A percentile compares a stretch with the other conserved stretches of the same genome.
Conservation (phyloP, 2,888 invertebrate genomes). For the Alviniconcha strummeri region DNA sequence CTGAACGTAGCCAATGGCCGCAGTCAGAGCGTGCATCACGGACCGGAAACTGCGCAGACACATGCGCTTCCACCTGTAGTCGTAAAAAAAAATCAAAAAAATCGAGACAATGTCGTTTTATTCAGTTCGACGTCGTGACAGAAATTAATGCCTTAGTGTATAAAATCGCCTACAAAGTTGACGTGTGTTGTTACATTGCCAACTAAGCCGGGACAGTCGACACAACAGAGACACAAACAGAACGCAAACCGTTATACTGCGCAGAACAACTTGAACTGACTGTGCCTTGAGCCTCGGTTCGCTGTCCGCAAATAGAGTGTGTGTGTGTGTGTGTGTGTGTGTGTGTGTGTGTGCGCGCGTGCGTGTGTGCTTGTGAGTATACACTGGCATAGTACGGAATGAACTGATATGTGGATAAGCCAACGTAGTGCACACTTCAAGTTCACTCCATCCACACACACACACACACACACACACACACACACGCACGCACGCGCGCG, state of each 20-base stretch:
- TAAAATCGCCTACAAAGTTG: not conserved
- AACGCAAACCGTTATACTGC: not conserved
- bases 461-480: not conserved
- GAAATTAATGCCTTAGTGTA: not conserved
- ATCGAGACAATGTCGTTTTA: not conserved
- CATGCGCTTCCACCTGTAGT: slow-evolving; percentile 18
- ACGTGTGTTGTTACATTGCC: not conserved
- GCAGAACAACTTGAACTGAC: no score
- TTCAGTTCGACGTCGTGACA: not conserved
- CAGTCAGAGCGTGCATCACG: slow-evolving; percentile 18
- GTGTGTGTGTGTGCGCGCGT: not conserved
- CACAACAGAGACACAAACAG: not conserved
- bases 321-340: no score
- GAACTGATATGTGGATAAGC: no score
- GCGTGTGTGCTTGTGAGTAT: no score
- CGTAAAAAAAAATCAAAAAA: not conserved
- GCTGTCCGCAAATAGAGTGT: not conserved
- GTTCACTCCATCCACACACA: not conserved
- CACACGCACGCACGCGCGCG: not conserved
- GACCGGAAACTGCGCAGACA: slow-evolving; percentile 17
- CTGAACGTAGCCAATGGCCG: slow-evolving; percentile 16
- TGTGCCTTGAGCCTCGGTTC: no score
- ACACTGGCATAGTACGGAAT: no score
- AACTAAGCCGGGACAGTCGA: not conserved
- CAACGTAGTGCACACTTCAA: no score